phyloP scores from a whole-genome alignment of 2,113 vertebrate genomes.

The Parotia lawesii region DNA sequence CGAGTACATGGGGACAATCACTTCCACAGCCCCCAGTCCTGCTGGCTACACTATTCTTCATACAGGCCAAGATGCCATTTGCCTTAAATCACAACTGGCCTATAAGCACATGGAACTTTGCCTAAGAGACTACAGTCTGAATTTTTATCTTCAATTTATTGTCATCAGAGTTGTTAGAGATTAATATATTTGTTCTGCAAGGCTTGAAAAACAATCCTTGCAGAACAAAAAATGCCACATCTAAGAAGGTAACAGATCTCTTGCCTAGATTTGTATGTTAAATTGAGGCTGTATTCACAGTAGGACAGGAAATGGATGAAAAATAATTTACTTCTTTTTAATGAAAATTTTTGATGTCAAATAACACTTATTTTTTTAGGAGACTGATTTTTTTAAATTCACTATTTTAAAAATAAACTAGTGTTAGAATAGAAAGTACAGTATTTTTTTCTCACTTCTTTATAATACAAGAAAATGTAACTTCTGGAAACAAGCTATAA shows the following conservation, averaged over 20 bases:
- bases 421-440: not conserved
- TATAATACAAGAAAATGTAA: not conserved
- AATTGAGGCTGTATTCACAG: not conserved
- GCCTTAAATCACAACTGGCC: not conserved
- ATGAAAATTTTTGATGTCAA: not conserved
- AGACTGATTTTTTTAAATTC: not conserved
- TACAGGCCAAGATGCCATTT: not conserved
- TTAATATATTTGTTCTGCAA: not conserved
- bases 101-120: not conserved
- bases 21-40: not conserved
- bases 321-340: not conserved
- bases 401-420: not conserved
- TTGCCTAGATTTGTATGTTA: not conserved
- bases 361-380: not conserved
- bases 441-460: not conserved
- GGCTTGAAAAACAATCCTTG: not conserved
- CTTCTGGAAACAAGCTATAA: not conserved
- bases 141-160: not conserved
- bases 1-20: accelerated
- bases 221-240: not conserved
- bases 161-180: not conserved
- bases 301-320: not conserved
- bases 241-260: not conserved
- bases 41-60: not conserved
- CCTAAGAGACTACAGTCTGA: not conserved